These are phyloP conservation scores for Champsocephalus gunnari DNA, from an alignment of 2,797 vertebrate species.

Conservation along the genomic window DNA sequence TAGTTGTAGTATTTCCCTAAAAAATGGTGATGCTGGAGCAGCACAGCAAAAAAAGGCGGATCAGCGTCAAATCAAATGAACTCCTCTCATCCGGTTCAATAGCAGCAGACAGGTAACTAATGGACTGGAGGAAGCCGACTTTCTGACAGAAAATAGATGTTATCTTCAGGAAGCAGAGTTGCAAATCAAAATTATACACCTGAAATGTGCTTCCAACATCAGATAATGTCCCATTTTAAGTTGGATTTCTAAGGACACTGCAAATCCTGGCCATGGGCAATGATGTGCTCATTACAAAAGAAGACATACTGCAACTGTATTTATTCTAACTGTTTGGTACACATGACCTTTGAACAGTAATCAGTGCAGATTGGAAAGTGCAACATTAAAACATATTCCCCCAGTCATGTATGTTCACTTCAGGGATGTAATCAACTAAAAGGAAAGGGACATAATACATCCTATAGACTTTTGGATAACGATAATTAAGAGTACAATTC, in stretches of 20 bases:
- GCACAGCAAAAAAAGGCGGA: slow-evolving; percentile 2
- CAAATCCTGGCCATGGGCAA: slow-evolving; percentile 3
- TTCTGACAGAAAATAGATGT: slow-evolving; percentile 25
- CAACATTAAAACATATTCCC: background rate
- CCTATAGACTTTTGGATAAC: background rate
- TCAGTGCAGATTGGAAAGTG: background rate
- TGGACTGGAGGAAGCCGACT: slow-evolving; percentile 21
- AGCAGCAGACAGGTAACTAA: slow-evolving; percentile 36
- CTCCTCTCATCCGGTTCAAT: slow-evolving; percentile 25
- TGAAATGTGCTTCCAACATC: slow-evolving; percentile 20
- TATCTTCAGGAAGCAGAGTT: slow-evolving; percentile 7
- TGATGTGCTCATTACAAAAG: background rate
- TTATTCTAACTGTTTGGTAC: background rate
- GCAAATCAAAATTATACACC: slow-evolving; percentile 17
- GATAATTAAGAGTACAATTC: background rate
- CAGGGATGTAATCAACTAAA: slow-evolving; percentile 5
- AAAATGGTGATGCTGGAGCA: background rate
- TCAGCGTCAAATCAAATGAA: slow-evolving; percentile 35
- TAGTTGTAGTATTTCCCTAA: too few species aligned
- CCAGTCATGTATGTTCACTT: background rate
- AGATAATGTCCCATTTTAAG: slow-evolving; percentile 17
- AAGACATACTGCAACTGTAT: background rate
- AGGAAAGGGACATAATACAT: background rate
- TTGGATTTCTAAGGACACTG: slow-evolving; percentile 16
- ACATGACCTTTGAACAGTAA: background rate